Evolutionary conservation across 2,113 vertebrate species (phyloP), one percentile per base, ranked within the genome.

Genomic region (Dipodomys spectabilis): DNA sequence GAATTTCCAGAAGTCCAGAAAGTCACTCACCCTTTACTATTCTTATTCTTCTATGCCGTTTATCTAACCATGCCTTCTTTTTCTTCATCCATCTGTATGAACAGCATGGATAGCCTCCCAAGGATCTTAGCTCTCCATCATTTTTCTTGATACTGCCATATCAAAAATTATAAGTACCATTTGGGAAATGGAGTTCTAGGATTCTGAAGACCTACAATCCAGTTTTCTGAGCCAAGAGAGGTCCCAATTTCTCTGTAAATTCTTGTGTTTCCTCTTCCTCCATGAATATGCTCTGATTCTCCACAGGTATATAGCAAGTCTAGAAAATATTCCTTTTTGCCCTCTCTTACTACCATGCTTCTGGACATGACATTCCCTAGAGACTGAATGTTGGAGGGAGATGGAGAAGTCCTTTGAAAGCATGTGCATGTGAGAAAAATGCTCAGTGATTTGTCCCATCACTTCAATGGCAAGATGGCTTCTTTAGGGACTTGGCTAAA

Each of bases 401-500:
- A 72, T 73, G 84, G 77, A 91, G 88, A 92, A 86, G 65, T 91
- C 68, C 92, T 94, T 81, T 87, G 92, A 92, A 93, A 75, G 64
- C 18, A 4, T 90, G 57, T 74, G 57, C 1, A 5, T 95, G 92
- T 86, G 93, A 94, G 53, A 44, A 91, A 92, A 96, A 93, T 88
- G 90, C 62, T 92, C 84, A 95, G 45, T 82, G 39, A 49, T 85
- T 53, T 88, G 35, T 90, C 82, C 78, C 84, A 88, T 92, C 2
- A 0, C 67, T 93, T 95, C 92, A 72, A 0, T 88, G 94, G 93
- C 86, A 87, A 72, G 64, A 93, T 93, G 68, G 49, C 74, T 67
- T 94, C 88, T 88, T 85, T 89, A 95, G 90, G 92, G 92, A 82
- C 82, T 65, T 65, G 62, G 87, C 89, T 90, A 91, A 75, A 90